These are phyloP conservation scores for Polyergus mexicanus DNA, from an alignment of 1,140 invertebrate species.

Conservation along the genomic window DNA sequence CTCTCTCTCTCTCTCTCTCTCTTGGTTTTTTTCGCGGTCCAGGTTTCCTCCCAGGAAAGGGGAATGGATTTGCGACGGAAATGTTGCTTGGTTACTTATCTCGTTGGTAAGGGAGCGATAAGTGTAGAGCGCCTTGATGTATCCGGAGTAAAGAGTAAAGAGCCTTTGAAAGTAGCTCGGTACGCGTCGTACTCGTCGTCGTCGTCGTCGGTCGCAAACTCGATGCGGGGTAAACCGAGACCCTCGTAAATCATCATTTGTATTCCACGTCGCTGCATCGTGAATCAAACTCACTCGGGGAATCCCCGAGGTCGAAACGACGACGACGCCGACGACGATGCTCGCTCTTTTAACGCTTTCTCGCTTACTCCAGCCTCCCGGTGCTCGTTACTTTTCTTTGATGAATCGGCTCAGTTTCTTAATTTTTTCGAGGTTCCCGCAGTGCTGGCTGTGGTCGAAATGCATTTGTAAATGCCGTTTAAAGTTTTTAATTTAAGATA, in stretches of 20 bases:
- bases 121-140: conserved; percentile 40
- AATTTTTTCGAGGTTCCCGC: conserved; percentile 16
- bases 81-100: conserved; percentile 48
- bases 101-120: conserved; percentile 49
- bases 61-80: conserved; percentile 20
- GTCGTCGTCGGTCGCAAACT: conserved; percentile 36
- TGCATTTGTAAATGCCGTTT: conserved; percentile 10
- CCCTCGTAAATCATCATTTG: conserved; percentile 82
- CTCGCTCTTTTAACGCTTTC: conserved; percentile 45
- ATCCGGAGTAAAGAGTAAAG: conserved; percentile 39
- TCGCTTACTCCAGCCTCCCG: background rate
- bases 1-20: background rate
- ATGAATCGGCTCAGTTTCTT: conserved; percentile 39
- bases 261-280: conserved; percentile 79
- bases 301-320: conserved; percentile 57
- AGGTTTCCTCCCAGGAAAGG: background rate
- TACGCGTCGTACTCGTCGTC: conserved; percentile 32
- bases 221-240: conserved; percentile 62
- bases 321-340: conserved; percentile 28
- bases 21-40: background rate
- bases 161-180: conserved; percentile 44
- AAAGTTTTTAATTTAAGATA: conserved; percentile 28
- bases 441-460: background rate
- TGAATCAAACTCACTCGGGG: conserved; percentile 79
- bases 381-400: conserved; percentile 34